Conservation (phyloP, 2,888 invertebrate species). For the Scaptomyza polygonia region DNA sequence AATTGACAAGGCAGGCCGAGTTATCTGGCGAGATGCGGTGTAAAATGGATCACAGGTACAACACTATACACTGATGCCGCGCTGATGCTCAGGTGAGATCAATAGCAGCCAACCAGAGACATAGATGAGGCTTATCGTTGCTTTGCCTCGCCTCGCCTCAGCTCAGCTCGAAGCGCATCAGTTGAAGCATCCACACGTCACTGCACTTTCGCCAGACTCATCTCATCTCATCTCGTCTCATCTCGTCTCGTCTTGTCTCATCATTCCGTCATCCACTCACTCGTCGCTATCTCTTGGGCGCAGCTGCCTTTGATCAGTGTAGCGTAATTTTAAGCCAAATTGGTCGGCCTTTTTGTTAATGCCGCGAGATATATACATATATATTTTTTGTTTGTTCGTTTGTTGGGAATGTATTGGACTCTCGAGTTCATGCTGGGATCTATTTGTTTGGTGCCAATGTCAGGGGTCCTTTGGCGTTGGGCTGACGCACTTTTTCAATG, state of each 20-base stretch:
- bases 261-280: slow-evolving; percentile 47
- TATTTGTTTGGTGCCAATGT: slow-evolving; percentile 60
- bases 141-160: slow-evolving; percentile 13
- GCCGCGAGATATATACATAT: slow-evolving; percentile 46
- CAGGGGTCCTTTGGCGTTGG: slow-evolving; percentile 65
- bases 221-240: slow-evolving; percentile 44
- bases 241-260: slow-evolving; percentile 37
- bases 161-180: slow-evolving; percentile 29
- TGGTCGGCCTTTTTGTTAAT: slow-evolving; percentile 57
- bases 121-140: slow-evolving; percentile 73
- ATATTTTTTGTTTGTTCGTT: background rate
- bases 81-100: slow-evolving; percentile 76
- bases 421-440: slow-evolving; percentile 36
- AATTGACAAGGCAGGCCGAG: slow-evolving; percentile 68
- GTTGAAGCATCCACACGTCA: slow-evolving; percentile 68
- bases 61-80: background rate
- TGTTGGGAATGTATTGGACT: background rate
- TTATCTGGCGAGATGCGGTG: slow-evolving; percentile 71
- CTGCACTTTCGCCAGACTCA: slow-evolving; percentile 66
- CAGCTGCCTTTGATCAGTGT: slow-evolving; percentile 81
- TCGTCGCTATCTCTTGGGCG: slow-evolving; percentile 52
- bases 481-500: slow-evolving; percentile 76
- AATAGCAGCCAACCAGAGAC: slow-evolving; percentile 67
- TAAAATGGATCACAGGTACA: slow-evolving; percentile 78
- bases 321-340: slow-evolving; percentile 83